Base-by-base conservation (phyloP, 2,113 vertebrate species). In the Enhydra lutris region DNA sequence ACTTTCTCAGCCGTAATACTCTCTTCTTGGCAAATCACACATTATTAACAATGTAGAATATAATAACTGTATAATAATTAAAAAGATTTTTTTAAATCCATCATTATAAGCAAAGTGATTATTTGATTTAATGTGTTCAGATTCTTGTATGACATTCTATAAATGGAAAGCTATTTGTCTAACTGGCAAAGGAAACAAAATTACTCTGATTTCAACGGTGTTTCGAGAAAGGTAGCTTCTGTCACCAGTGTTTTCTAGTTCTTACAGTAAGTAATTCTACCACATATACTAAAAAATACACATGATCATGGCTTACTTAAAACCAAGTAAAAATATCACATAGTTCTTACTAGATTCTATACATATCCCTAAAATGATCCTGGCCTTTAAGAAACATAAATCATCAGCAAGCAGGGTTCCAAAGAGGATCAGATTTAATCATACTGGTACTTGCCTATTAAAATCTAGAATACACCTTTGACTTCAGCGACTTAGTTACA, bases 41-140 rank as follows among this genome's bases (percentile, higher is more conserved):
- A 20, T 96, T 97, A 95, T 97, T 97, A 97, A 94, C n/a, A 74
- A 96, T 78, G 69, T 45, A 74, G 91, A 98, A 97, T 85, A 13
- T 61, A 98, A 93, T 90, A 98, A 98, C 1, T 80, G 31, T 61
- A 97, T 91, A 96, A 52, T 98, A 98, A 98, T 97, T 96, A 52
- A 83, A 39, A 83, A 79, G 3, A 85, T 81, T 96, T 97, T 71
- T 92, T 52, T 87, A 6, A 98, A 96, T 94, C 24, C 31, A 94
- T 95, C 61, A 97, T 87, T 92, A 29, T 73, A 95, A 92, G 50
- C 83, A 86, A 92, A 86, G 45, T 92, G n/a, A 86, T 89, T 89
- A 74, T 93, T 94, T 91, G 61, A 96, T 92, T 71, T 94, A 96
- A 88, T 89, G 31, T 81, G 20, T 78, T 90, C 78, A 78, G 59